A percentile compares a stretch with the other conserved stretches of the same genome.
phyloP scores from a whole-genome alignment of 2,113 vertebrate species.

The Mesembrinibis cayennensis region DNA sequence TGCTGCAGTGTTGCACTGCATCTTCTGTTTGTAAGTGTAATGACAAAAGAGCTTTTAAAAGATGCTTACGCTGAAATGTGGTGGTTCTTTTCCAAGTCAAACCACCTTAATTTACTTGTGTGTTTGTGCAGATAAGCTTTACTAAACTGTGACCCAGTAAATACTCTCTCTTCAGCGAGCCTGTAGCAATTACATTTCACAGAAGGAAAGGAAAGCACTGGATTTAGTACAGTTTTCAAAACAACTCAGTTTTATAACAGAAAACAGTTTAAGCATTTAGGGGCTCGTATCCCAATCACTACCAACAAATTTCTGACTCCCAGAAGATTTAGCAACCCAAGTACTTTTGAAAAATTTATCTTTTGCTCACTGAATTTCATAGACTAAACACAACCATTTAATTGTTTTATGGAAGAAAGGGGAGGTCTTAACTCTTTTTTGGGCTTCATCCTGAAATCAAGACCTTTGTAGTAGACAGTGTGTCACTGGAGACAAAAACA shows the following conservation, averaged over 20 bases:
- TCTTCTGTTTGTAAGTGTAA: not conserved
- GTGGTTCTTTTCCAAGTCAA: not conserved
- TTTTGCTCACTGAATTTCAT: not conserved
- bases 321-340: not conserved
- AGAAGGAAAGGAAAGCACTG: not conserved
- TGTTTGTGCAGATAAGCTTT: slow-evolving; percentile 14
- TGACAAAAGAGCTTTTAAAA: not conserved
- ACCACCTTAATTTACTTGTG: not conserved
- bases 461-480: not conserved
- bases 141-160: not conserved
- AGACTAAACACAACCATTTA: not conserved
- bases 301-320: not conserved
- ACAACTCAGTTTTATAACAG: slow-evolving; percentile 14
- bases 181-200: slow-evolving; percentile 29
- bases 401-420: not conserved
- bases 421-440: not conserved
- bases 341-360: not conserved
- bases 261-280: not conserved
- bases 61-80: not conserved
- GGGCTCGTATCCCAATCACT: not conserved
- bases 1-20: not conserved
- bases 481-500: not conserved
- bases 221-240: slow-evolving; percentile 36
- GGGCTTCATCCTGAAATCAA: not conserved
- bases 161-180: slow-evolving; percentile 7